Conservation (phyloP, 2,888 invertebrate species). For the Micropterix aruncella region DNA sequence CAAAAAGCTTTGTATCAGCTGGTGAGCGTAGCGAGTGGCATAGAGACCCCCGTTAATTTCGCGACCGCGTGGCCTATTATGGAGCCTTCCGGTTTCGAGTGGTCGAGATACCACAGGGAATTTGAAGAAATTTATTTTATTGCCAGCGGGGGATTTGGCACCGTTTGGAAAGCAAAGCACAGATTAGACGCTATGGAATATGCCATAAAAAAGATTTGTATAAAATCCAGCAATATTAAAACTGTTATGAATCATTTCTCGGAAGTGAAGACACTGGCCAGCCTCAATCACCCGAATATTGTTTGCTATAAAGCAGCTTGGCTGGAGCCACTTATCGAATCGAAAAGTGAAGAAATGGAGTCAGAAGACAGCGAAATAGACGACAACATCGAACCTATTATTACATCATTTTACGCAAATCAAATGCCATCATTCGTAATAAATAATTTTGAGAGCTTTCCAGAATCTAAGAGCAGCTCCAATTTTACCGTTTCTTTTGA, state of each 20-base stretch:
- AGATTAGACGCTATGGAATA: constrained; percentile 63
- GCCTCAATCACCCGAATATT: constrained; percentile 64
- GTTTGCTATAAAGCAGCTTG: constrained; percentile 76
- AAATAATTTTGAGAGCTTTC: constrained; percentile 30
- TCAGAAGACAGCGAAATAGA: constrained; percentile 23
- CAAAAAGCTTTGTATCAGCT: constrained; percentile 51
- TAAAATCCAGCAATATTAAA: constrained; percentile 46
- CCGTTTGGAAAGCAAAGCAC: constrained; percentile 60
- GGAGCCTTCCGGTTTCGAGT: constrained; percentile 35
- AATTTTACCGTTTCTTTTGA: constrained; percentile 31
- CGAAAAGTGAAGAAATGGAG: constrained; percentile 27
- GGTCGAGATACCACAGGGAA: constrained; percentile 54
- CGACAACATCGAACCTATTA: constrained; percentile 18
- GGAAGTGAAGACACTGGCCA: constrained; percentile 71
- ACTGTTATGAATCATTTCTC: constrained; percentile 50
- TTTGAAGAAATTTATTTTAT: constrained; percentile 57
- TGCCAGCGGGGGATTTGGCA: constrained; percentile 64
- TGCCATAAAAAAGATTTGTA: constrained; percentile 65
- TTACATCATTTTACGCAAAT: constrained; percentile 24
- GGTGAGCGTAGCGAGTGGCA: constrained; percentile 41
- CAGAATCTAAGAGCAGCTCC: constrained; percentile 23
- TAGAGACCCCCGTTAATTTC: constrained; percentile 33
- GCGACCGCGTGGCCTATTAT: constrained; percentile 38
- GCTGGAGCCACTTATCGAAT: constrained; percentile 53
- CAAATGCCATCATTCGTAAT: constrained; percentile 33